These are phyloP conservation scores for Pteria penguin DNA, from an alignment of 2,888 invertebrate genomes.

Conservation along the genomic window DNA sequence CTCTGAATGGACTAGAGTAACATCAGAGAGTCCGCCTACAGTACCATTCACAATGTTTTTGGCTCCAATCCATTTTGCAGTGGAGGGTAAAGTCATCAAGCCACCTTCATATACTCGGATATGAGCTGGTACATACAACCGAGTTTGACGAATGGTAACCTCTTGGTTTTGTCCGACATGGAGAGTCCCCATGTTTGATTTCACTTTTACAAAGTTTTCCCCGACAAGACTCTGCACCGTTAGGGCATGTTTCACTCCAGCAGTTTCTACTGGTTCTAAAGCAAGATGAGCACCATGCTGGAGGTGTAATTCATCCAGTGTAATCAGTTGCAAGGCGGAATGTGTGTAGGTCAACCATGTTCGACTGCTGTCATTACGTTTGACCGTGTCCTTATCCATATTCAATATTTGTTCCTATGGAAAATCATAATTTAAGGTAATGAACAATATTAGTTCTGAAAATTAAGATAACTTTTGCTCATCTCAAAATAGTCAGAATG, in stretches of 20 bases:
- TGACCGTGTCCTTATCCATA: constrained; percentile 21
- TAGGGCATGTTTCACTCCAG: constrained; percentile 35
- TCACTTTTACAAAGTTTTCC: constrained; percentile 47
- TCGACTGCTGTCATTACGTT: constrained; percentile 53
- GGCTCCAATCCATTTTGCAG: constrained; percentile 52
- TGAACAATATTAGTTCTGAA: too few species aligned
- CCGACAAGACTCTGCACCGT: constrained; percentile 52
- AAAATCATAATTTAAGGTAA: too few species aligned
- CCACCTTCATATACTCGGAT: constrained; percentile 54
- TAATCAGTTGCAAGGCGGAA: constrained; percentile 29
- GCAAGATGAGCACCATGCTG: constrained; percentile 65
- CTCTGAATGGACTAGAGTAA: constrained; percentile 48
- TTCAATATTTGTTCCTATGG: constrained; percentile 21
- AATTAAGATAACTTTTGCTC: too few species aligned
- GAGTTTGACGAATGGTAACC: constrained; percentile 47
- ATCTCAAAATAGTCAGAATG: too few species aligned
- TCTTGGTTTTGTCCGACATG: constrained; percentile 61
- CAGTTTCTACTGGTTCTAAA: constrained; percentile 48
- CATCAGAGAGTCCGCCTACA: constrained; percentile 56
- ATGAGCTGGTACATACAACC: constrained; percentile 57
- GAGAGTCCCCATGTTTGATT: constrained; percentile 53
- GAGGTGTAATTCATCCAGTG: constrained; percentile 57
- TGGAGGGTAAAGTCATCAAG: constrained; percentile 47
- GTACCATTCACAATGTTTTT: constrained; percentile 54
- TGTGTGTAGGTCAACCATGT: constrained; percentile 61